Conservation (phyloP, 2,113 vertebrate species). For the Mugil cephalus region DNA sequence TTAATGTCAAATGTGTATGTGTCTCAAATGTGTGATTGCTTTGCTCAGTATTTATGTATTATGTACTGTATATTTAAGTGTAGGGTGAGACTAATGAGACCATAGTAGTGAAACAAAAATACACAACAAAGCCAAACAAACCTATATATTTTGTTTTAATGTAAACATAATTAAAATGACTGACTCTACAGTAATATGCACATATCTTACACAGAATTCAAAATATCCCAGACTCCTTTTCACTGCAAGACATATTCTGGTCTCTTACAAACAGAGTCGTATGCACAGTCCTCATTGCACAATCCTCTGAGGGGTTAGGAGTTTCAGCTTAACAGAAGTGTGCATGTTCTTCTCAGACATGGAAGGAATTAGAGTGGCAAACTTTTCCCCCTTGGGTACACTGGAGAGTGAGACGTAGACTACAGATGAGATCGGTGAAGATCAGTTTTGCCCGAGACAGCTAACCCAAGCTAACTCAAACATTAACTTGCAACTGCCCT, state of each 20-base stretch:
- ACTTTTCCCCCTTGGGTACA: conserved; percentile 20
- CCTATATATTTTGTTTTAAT: too few relatives aligned
- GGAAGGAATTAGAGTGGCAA: conserved; percentile 35
- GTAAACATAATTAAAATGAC: too few relatives aligned
- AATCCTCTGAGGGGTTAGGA: conserved; percentile 11
- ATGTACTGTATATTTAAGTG: too few relatives aligned
- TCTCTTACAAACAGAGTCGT: conserved; percentile 10
- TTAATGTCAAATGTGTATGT: too few relatives aligned
- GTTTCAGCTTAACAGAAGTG: conserved; percentile 22
- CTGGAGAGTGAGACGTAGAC: background rate
- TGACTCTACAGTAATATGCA: background rate
- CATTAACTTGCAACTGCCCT: conserved; percentile 44
- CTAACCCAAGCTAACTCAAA: conserved; percentile 19
- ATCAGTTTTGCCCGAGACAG: conserved; percentile 30
- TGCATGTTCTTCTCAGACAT: conserved; percentile 27
- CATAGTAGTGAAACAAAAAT: too few relatives aligned
- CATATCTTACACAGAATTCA: background rate
- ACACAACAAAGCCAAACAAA: too few relatives aligned
- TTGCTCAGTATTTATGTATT: background rate
- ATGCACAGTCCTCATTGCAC: conserved; percentile 4
- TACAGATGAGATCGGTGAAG: conserved; percentile 16
- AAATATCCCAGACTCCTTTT: background rate
- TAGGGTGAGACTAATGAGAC: too few relatives aligned
- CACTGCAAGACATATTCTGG: background rate
- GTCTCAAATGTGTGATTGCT: background rate